Evolutionary conservation across 1,140 invertebrate species (phyloP), one percentile per base, ranked within the genome.

Genomic region (Drosophila orena): DNA sequence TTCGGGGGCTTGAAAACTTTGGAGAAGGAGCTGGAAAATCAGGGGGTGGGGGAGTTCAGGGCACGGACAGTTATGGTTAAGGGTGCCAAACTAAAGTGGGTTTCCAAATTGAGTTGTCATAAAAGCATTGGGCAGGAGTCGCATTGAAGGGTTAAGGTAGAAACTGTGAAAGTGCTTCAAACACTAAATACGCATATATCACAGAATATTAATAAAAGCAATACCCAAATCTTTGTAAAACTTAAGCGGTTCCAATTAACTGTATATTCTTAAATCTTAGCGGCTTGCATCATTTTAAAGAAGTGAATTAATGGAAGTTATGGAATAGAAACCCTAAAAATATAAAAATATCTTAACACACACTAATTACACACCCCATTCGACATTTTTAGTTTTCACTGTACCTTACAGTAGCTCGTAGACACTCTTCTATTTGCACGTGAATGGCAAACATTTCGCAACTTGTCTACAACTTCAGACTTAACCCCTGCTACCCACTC

Each of bases 81-180:
- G 68, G 54, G 59, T 81, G 83, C 57, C 79, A 79, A 89, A 84
- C 84, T 89, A 83, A 89, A 89, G 71, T 84, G 70, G 80, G 77
- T 89, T 89, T 70, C 69, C 52, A 84, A 89, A 89, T 89, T 89
- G 84, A 89, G 84, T 84, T 89, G 84, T 89, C 84, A 89, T 89
- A 89, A 89, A 89, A 89, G 76, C 50, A 77, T 71, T 76, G 47
- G 69, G 35, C 20, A 42, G 66, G 35, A 58, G 57, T 50, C 7
- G 52, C 22, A 42, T 24, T 72, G 35, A 59, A 22, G 14, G 22
- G 10, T 46, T 37, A 27, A 54, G 53, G 43, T 22, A 24, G 20
- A 5, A 12, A 84, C 72, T 80, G 80, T 84, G 42, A 4, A 7
- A 55, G 15, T 55, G 10, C 0, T 4, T 43, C 10, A 3, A n/a